phyloP scores from a whole-genome alignment of 2,888 invertebrate species.

The Cephus rjabovi region DNA sequence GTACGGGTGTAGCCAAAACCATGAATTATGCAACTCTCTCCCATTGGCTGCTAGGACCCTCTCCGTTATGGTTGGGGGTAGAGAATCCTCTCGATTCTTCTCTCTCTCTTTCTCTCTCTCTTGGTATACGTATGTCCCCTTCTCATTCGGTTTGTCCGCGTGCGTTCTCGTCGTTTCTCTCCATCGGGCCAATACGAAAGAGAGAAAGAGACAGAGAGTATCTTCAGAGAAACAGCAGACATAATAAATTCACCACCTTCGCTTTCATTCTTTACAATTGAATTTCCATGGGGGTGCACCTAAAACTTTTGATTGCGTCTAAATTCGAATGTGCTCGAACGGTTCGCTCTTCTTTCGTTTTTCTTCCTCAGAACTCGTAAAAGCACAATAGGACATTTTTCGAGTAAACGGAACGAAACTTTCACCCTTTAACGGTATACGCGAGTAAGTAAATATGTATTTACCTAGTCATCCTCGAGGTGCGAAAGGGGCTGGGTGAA shows the following conservation, averaged over 20 bases:
- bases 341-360: not conserved
- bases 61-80: slow-evolving; percentile 31
- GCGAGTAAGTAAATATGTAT: not conserved
- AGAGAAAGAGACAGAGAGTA: slow-evolving; percentile 35
- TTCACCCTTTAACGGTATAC: not conserved
- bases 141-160: not conserved
- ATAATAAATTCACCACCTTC: slow-evolving; percentile 10
- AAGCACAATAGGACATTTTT: not conserved
- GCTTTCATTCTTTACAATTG: slow-evolving; percentile 11
- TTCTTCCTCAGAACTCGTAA: not conserved
- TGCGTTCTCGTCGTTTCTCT: not conserved
- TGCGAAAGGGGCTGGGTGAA: not conserved
- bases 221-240: slow-evolving; percentile 20
- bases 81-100: slow-evolving; percentile 32
- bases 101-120: slow-evolving; percentile 11
- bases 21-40: slow-evolving; percentile 57
- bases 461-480: not conserved
- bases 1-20: slow-evolving; percentile 52
- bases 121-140: not conserved
- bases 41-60: slow-evolving; percentile 47
- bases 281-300: slow-evolving; percentile 23
- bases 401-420: not conserved
- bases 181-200: slow-evolving; percentile 6
- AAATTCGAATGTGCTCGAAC: not conserved
- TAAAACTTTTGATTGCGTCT: slow-evolving; percentile 14